phyloP scores from a whole-genome alignment of 2,888 invertebrate genomes.

The Rhopalosiphum nymphaeae region DNA sequence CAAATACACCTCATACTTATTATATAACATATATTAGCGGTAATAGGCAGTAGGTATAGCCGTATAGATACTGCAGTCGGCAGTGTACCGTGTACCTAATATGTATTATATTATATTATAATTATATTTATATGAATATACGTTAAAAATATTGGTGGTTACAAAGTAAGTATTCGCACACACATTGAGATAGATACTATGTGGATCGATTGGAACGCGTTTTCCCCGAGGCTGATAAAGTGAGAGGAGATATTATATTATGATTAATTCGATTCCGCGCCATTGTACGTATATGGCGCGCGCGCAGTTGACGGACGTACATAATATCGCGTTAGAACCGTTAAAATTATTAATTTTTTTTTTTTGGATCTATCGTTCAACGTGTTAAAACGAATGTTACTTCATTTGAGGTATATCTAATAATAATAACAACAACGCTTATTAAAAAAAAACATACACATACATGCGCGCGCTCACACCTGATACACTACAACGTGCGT shows the following conservation, averaged over 20 bases:
- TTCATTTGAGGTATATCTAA: not conserved
- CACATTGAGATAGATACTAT: not conserved
- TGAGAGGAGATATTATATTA: conserved; percentile 30
- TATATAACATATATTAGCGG: not conserved
- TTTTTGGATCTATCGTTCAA: not conserved
- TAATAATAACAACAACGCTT: not conserved
- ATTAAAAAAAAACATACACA: no score
- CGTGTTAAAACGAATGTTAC: not conserved
- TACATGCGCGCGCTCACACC: not conserved
- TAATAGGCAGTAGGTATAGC: not conserved
- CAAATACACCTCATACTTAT: not conserved
- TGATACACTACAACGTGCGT: not conserved
- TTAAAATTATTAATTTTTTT: conserved; percentile 18
- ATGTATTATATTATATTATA: not conserved
- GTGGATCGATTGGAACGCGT: conserved; percentile 18
- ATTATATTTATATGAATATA: not conserved
- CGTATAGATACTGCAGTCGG: not conserved
- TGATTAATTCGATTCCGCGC: conserved; percentile 50
- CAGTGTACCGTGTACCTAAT: no score
- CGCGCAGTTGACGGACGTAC: conserved; percentile 1
- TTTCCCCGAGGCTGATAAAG: conserved; percentile 8
- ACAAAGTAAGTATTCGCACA: not conserved
- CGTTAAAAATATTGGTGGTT: not conserved
- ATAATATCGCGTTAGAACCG: conserved; percentile 28
- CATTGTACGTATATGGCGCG: conserved; percentile 1